Base-by-base conservation (phyloP, 2,113 vertebrate species). In the Diglossa brunneiventris region DNA sequence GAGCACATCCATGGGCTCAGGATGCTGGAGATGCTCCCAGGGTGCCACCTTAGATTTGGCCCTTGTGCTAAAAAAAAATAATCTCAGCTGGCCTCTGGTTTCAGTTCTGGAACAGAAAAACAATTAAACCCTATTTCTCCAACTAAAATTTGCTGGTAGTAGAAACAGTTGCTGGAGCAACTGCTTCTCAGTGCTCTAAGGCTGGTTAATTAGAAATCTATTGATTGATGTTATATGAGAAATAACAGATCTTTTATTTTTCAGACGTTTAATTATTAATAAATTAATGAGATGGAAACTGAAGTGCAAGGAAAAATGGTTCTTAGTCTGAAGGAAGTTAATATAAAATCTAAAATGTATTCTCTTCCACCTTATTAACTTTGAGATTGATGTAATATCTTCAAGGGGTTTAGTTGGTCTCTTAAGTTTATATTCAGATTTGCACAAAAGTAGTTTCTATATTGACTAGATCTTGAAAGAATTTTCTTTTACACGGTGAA, bases 241-340 rank as follows among this genome's bases (percentile, higher is more conserved):
- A 93, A 87, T 93, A 96, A 90, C 9, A 91, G 70, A 83, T 72
- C 72, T 91, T 90, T 94, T 95, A 86, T 88, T 96, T 87, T 95
- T 86, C 73, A 92, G 37, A 31, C 90, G 78, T 85, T 96, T 96
- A 95, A 97, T 96, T 96, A 97, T 97, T 97, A 95, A 97, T 93
- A 90, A 90, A 90, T 81, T 94, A 97, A 96, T 96, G 88, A 91
- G 62, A 87, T 83, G 91, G 89, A 97, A 97, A 95, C 87, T 41
- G 72, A 83, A 83, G n/a, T 56, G 68, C 53, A 79, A 86, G 70
- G n/a, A 89, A 87, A 92, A 94, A 94, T 42, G 77, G 64, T 75
- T 89, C 70, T 87, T 81, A 66, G 58, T 67, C 89, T 83, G 74
- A 91, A 95, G 47, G 49, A 92, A 91, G 82, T 96, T 96, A 96